phyloP scores from a whole-genome alignment of 2,113 vertebrate genomes.

The Abramis brama region DNA sequence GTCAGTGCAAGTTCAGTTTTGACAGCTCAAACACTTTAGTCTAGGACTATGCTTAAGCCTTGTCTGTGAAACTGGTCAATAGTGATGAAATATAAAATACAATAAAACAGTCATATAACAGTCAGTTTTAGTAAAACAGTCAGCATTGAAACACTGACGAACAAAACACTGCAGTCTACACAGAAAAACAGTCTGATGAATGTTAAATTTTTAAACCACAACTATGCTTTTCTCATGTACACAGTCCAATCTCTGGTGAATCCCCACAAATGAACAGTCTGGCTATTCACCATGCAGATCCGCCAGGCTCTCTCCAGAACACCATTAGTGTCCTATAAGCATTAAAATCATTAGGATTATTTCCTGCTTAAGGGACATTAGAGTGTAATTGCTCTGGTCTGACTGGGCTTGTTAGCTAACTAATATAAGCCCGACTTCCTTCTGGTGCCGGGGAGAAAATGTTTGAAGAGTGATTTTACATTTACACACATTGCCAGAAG shows the following conservation, averaged over 20 bases:
- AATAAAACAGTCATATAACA: too few species aligned
- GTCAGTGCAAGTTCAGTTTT: background rate
- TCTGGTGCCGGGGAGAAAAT: slow-evolving; percentile 25
- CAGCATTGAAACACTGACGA: background rate
- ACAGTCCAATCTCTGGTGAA: background rate
- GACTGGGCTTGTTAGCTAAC: slow-evolving; percentile 52
- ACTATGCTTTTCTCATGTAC: background rate
- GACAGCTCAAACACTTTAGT: too few species aligned
- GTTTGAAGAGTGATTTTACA: background rate
- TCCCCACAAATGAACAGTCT: background rate
- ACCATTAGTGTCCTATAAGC: slow-evolving; percentile 51
- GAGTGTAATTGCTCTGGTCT: slow-evolving; percentile 47
- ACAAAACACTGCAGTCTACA: background rate
- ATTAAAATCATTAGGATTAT: slow-evolving; percentile 53
- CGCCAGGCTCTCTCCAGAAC: slow-evolving; percentile 45
- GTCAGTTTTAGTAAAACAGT: background rate
- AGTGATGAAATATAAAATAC: background rate
- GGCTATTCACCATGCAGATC: slow-evolving; percentile 18
- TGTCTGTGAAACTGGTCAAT: too few species aligned
- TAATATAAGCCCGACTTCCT: slow-evolving; percentile 42
- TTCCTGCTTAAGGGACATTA: slow-evolving; percentile 56
- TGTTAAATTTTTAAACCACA: background rate
- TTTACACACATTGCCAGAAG: slow-evolving; percentile 25
- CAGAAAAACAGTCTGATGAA: background rate
- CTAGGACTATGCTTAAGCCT: too few species aligned